A percentile compares a stretch with the other conserved stretches of the same genome.
phyloP scores from a whole-genome alignment of 2,888 invertebrate genomes.

The Thymelicus sylvestris region DNA sequence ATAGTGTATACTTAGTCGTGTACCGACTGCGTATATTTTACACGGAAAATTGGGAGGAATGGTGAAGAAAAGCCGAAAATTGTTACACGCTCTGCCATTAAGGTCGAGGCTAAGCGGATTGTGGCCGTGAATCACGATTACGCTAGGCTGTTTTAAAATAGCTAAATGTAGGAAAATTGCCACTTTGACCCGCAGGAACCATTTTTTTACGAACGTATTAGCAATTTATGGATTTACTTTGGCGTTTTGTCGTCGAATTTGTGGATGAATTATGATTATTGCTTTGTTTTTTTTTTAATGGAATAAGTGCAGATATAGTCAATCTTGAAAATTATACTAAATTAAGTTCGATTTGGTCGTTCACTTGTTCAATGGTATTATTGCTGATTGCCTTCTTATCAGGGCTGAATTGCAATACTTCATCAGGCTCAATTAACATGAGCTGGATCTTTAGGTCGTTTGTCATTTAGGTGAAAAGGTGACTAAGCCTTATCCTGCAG shows the following conservation, averaged over 20 bases:
- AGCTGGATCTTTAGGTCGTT: too few species aligned
- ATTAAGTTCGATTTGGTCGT: too few species aligned
- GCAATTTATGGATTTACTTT: conserved; percentile 33
- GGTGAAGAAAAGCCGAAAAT: conserved; percentile 37
- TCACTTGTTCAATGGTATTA: too few species aligned
- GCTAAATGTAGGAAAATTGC: conserved; percentile 33
- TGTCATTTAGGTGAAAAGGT: too few species aligned
- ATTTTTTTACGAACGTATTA: conserved; percentile 32
- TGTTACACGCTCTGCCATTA: conserved; percentile 38
- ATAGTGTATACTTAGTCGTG: background rate
- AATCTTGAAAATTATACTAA: too few species aligned
- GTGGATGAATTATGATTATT: conserved; percentile 17
- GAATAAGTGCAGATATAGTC: too few species aligned
- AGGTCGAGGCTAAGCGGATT: conserved; percentile 37
- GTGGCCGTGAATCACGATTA: conserved; percentile 37
- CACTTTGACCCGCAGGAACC: conserved; percentile 22
- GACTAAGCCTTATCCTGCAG: too few species aligned
- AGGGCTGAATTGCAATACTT: too few species aligned
- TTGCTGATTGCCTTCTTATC: too few species aligned
- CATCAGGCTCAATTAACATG: too few species aligned
- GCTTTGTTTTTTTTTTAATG: background rate
- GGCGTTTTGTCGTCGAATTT: conserved; percentile 15
- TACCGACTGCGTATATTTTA: conserved; percentile 12
- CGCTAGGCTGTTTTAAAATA: conserved; percentile 36
- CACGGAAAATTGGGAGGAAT: conserved; percentile 11